These are phyloP conservation scores for Elgaria multicarinata DNA, from an alignment of 2,113 vertebrate genomes.

Conservation along the genomic window DNA sequence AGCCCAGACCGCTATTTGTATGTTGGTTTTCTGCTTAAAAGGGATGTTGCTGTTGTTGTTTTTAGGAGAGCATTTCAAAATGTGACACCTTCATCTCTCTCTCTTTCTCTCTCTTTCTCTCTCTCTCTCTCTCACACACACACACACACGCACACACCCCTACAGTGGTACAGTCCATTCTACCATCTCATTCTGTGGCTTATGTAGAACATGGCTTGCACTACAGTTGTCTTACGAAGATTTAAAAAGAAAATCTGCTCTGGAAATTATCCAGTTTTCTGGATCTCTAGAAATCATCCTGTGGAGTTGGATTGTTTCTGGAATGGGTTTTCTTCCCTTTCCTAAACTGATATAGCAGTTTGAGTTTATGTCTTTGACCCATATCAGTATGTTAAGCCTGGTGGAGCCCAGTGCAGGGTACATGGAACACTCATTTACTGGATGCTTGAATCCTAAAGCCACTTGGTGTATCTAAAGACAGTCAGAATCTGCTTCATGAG, in stretches of 20 bases:
- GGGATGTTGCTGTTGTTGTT: too few relatives aligned
- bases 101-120: too few relatives aligned
- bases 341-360: background rate
- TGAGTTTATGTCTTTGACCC: background rate
- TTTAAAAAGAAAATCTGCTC: background rate
- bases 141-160: too few relatives aligned
- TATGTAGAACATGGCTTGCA: background rate
- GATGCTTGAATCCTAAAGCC: background rate
- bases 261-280: background rate
- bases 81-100: too few relatives aligned
- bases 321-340: background rate
- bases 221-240: background rate
- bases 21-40: too few relatives aligned
- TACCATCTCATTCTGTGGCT: background rate
- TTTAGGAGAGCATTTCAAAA: too few relatives aligned
- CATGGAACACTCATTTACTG: background rate
- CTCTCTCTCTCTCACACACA: too few relatives aligned
- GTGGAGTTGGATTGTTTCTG: background rate
- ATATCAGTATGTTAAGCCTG: background rate
- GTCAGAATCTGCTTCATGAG: background rate
- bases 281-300: background rate
- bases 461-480: background rate
- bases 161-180: background rate
- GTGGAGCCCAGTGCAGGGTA: background rate
- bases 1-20: too few relatives aligned